A percentile compares a stretch with the other conserved stretches of the same genome.
Conservation (phyloP, 2,888 invertebrate species). For the Drosophila anceps region DNA sequence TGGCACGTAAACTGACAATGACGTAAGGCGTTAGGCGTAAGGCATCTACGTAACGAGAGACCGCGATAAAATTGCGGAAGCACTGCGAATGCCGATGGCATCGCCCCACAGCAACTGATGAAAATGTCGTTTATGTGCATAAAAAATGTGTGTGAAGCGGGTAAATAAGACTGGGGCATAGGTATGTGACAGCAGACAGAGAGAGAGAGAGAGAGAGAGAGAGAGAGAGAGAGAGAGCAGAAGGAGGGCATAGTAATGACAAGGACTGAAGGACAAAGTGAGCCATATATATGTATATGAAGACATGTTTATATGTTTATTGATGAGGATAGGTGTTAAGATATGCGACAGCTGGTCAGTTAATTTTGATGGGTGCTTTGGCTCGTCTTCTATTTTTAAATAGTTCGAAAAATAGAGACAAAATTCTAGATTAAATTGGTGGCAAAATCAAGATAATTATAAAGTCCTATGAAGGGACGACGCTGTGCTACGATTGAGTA, state of each 20-base stretch:
- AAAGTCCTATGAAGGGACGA: too few relatives aligned
- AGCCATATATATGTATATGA: not conserved
- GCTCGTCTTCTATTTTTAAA: too few relatives aligned
- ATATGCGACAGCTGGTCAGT: too few relatives aligned
- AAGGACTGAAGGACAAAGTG: not conserved
- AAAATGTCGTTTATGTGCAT: constrained; percentile 39
- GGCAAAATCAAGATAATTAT: too few relatives aligned
- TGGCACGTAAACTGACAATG: constrained; percentile 56
- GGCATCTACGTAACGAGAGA: constrained; percentile 31
- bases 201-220: not conserved
- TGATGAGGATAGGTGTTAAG: not conserved
- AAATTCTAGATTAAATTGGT: too few relatives aligned
- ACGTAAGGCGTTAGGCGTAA: constrained; percentile 48
- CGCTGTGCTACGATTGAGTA: too few relatives aligned
- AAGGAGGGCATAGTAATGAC: not conserved
- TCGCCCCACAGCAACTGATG: constrained; percentile 43
- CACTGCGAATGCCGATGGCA: constrained; percentile 71
- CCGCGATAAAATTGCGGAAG: constrained; percentile 81
- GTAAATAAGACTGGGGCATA: not conserved
- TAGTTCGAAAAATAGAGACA: too few relatives aligned
- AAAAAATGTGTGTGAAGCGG: not conserved
- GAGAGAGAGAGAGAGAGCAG: too few relatives aligned
- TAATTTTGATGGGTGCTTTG: too few relatives aligned
- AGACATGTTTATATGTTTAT: too few relatives aligned
- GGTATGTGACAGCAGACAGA: not conserved